phyloP scores from a whole-genome alignment of 2,113 vertebrate species.

The Polypterus bichir region DNA sequence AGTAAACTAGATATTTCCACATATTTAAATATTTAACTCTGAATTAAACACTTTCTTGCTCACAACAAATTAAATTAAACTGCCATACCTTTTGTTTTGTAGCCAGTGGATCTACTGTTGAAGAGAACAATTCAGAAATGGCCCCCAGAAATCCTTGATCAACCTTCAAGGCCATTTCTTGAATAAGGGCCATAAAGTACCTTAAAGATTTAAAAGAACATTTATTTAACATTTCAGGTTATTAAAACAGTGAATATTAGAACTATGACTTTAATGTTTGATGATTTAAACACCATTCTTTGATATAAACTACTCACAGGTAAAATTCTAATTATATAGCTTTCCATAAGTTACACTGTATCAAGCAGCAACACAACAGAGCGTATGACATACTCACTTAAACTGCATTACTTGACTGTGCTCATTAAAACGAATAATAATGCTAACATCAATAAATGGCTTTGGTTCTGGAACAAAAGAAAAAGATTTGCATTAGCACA shows the following conservation, averaged over 20 bases:
- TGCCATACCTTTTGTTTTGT: conserved; percentile 62
- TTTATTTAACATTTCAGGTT: no score
- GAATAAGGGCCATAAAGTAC: conserved; percentile 96
- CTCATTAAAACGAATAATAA: conserved; percentile 89
- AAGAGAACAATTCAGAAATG: conserved; percentile 60
- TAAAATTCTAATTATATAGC: no score
- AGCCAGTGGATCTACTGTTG: conserved; percentile 49
- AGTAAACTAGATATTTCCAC: no score
- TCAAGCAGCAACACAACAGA: background rate
- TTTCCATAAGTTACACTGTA: no score
- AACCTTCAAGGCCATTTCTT: conserved; percentile 93
- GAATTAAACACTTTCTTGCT: background rate
- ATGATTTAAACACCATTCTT: no score
- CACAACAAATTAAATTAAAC: background rate
- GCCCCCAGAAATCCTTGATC: conserved; percentile 87
- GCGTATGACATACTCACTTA: conserved; percentile 64
- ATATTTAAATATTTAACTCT: no score
- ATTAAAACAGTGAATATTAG: no score
- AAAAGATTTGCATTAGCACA: conserved; percentile 3
- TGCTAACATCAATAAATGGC: conserved; percentile 84
- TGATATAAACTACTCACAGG: no score
- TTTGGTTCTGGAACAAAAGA: conserved; percentile 67
- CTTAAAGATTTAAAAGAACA: conserved; percentile 34
- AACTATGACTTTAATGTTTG: no score
- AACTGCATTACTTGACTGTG: conserved; percentile 89